These are phyloP conservation scores for Eilema griseolum DNA, from an alignment of 2,888 invertebrate species.

Conservation along the genomic window DNA sequence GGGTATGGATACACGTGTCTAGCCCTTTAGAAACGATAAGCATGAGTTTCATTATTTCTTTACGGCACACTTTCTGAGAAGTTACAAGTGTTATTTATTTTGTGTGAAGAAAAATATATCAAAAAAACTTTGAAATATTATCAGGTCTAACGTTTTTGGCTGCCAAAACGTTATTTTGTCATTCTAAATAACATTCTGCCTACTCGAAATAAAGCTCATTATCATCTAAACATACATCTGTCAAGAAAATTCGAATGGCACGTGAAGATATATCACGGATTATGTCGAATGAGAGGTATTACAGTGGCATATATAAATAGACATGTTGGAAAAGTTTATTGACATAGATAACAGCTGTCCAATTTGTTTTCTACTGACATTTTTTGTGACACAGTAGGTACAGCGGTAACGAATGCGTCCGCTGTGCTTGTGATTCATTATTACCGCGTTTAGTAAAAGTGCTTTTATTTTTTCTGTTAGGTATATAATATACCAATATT, in stretches of 20 bases:
- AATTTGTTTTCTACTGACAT: neutral
- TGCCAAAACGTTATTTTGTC: neutral
- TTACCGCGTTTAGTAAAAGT: no score
- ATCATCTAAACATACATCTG: neutral
- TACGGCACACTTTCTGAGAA: neutral
- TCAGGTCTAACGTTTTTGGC: neutral
- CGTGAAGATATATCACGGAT: neutral
- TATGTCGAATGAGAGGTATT: neutral
- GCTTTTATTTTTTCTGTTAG: no score
- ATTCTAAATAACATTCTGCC: neutral
- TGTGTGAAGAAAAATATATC: neutral
- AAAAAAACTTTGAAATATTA: conserved; percentile 1
- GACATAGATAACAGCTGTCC: neutral
- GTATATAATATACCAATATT: no score
- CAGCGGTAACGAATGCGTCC: neutral
- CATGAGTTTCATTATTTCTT: neutral
- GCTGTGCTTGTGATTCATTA: no score
- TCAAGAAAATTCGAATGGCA: neutral
- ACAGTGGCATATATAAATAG: conserved; percentile 1
- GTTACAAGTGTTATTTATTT: neutral
- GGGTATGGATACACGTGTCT: neutral
- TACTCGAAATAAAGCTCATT: neutral
- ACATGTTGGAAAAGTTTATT: neutral
- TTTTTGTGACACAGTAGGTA: neutral
- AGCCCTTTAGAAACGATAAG: neutral